phyloP scores from a whole-genome alignment of 2,113 vertebrate species.

The Corvus hawaiiensis region DNA sequence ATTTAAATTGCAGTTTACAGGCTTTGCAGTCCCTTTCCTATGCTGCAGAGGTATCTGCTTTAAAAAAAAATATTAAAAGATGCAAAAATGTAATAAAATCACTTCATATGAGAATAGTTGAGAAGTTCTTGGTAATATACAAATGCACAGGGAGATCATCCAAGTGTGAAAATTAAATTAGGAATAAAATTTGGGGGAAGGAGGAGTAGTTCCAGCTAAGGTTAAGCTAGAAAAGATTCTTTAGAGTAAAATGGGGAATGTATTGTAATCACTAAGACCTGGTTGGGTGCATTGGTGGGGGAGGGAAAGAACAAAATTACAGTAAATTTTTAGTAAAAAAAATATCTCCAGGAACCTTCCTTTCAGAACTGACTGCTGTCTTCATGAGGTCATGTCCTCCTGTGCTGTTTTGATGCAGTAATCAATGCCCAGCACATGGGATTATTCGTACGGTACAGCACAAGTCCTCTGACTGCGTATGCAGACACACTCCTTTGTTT shows the following conservation, averaged over 20 bases:
- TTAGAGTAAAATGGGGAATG: background rate
- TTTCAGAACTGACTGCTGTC: background rate
- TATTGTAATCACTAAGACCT: background rate
- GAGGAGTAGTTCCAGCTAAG: background rate
- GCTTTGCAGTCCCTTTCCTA: background rate
- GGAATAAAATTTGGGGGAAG: background rate
- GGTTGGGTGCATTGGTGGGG: background rate
- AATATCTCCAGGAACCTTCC: background rate
- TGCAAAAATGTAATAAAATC: background rate
- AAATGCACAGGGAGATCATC: background rate
- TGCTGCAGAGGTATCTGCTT: background rate
- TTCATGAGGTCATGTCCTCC: background rate
- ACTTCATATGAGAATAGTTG: background rate
- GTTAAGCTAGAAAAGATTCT: background rate
- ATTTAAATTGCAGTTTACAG: background rate
- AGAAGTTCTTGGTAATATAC: background rate
- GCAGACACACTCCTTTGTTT: background rate
- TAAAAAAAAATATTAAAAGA: background rate
- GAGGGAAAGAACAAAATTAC: background rate
- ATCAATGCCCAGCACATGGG: background rate
- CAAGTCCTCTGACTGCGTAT: background rate
- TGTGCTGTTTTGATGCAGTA: background rate
- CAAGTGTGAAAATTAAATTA: slow-evolving; percentile 15
- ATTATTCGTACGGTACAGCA: background rate
- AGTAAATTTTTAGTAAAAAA: background rate